phyloP scores from a whole-genome alignment of 1,140 invertebrate species.

The Odontomachus brunneus region DNA sequence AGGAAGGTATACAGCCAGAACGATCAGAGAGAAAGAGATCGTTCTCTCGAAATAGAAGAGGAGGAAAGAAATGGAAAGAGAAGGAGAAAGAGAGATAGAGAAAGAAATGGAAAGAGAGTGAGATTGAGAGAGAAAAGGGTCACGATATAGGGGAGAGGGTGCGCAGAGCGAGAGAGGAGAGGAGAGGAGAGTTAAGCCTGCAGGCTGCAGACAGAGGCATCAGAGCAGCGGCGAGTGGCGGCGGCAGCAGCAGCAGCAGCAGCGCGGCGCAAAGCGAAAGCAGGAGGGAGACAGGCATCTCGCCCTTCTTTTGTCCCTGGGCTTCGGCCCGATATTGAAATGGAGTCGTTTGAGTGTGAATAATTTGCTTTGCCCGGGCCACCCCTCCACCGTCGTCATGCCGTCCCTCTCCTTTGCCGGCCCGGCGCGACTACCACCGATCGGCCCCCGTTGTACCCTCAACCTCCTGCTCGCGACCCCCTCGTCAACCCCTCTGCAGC shows the following conservation, averaged over 20 bases:
- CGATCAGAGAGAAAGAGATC: conserved; percentile 30
- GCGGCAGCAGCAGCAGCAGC: conserved; percentile 74
- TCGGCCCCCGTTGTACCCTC: conserved; percentile 69
- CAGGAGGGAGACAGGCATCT: conserved; percentile 85
- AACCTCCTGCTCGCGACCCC: conserved; percentile 62
- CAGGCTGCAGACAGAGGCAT: conserved; percentile 81
- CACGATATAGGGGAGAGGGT: conserved; percentile 45
- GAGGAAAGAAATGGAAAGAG: conserved; percentile 62
- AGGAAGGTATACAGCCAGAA: conserved; percentile 51
- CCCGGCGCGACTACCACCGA: conserved; percentile 61
- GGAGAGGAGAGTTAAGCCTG: conserved; percentile 74
- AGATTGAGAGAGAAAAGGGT: conserved; percentile 40
- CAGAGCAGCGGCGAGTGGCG: conserved; percentile 71
- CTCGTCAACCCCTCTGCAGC: conserved; percentile 54
- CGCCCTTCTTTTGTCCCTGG: conserved; percentile 86
- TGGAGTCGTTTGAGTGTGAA: conserved; percentile 87
- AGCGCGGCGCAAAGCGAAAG: conserved; percentile 84
- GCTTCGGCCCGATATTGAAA: conserved; percentile 86
- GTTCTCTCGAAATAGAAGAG: conserved; percentile 41
- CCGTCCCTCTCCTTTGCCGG: conserved; percentile 54
- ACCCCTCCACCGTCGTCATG: conserved; percentile 71
- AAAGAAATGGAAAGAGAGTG: conserved; percentile 59
- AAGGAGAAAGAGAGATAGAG: conserved; percentile 47
- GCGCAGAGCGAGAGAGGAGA: conserved; percentile 65
- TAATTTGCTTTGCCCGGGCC: conserved; percentile 86